Base-by-base conservation (phyloP, 2,797 vertebrate species). In the Picus viridis region DNA sequence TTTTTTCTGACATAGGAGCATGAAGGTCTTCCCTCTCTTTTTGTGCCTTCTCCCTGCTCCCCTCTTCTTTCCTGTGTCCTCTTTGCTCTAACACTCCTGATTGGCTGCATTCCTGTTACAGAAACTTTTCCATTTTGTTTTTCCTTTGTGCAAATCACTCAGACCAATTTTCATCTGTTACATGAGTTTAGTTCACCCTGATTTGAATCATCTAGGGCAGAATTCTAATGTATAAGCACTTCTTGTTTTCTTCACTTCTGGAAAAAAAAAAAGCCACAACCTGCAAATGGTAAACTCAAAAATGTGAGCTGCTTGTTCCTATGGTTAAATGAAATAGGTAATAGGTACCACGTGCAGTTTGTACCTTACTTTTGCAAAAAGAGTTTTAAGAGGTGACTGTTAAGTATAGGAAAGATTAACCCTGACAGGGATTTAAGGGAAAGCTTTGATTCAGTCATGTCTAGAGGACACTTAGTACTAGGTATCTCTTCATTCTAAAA, bases 371-470 rank as follows among this genome's bases (percentile, higher is more conserved):
- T 74, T 79, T 34, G 58, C 57, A 72, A 61, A 47, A 43, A 80
- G 32, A 47, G 13, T 69, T 68, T 87, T 45, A 16, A 91, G 54
- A 86, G 58, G 45, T 72, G n/a, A 10, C 54, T 17, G 12, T 65
- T 77, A 73, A 73, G 13, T 74, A 32, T 70, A 65, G 39, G 69
- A 65, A 82, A 51, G 64, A 77, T 80, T 76, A 89, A 75, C 51
- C 61, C 27, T 69, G 63, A 11, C 34, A 41, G 27, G 49, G 58
- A 54, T 72, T 86, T 78, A 64, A 74, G 45, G 67, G 49, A 61
- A 73, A 59, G 54, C n/a, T 83, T 82, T 53, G 41, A 30, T 80
- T 90, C n/a, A 54, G 30, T 74, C 23, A 7, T 29, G 36, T 30
- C 54, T 47, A 29, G 41, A 82, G 45, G 29, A 53, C 6, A 3